Base-by-base conservation (phyloP, 1,140 invertebrate species). In the Neodiprion fabricii region DNA sequence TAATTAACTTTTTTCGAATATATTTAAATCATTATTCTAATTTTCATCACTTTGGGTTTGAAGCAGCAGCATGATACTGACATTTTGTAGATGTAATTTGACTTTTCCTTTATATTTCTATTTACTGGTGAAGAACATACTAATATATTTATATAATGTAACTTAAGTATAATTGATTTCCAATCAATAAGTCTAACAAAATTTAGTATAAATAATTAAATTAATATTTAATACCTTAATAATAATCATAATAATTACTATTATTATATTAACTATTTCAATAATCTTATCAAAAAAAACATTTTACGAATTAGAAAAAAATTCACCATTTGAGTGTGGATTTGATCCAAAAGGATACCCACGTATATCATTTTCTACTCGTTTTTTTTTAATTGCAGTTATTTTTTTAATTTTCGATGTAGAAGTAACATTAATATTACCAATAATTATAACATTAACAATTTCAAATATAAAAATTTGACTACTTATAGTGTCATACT, bases 81-180 rank as follows among this genome's bases (percentile, higher is more conserved):
- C 92, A 94, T 86, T 94, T 94, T 90, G 91, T 94, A 72, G 92
- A 94, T 90, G 90, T 94, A 79, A 89, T 94, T 11, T 94, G 92
- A 91, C 85, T 94, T 89, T 93, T 93, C 80, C 80, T 93, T 77
- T 93, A 91, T 89, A 86, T 92, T 76, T 90, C 88, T 72, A 89
- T 93, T 84, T 93, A 93, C 80, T 93, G 91, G 91, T 93, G 91
- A 91, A 88, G 89, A 80, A 89, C 75, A 83, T 11, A 68, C 2
- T 68, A 68, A 68, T 68, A 17, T 17, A 17, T 90, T 90, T 90
- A 89, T 90, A 91, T 91, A 92, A 85, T 91, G 91, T 92, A 92
- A 85, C 83, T 17, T 17, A 17, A 17, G 17, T 17, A 17, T 17
- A 17, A 17, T 17, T 17, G 17, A 17, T 17, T 17, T 17, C 17